A percentile compares a stretch with the other conserved stretches of the same genome.
Conservation (phyloP, 2,797 vertebrate species). For the Pterois miles region DNA sequence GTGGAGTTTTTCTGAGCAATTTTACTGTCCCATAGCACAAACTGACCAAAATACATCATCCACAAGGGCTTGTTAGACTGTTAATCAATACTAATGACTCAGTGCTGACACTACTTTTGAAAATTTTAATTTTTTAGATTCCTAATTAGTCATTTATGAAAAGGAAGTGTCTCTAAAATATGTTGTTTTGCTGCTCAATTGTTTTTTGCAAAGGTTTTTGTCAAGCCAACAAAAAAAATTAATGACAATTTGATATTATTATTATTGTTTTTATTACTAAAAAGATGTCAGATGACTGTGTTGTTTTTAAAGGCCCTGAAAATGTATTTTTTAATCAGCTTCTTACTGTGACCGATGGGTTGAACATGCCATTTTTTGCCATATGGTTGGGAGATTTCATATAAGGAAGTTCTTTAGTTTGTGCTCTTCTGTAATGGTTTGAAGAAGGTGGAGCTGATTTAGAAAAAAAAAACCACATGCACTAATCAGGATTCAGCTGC, state of each 20-base stretch:
- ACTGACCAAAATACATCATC: constrained; percentile 10
- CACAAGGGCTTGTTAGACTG: constrained; percentile 7
- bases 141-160: constrained; percentile 7
- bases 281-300: neutral
- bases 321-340: neutral
- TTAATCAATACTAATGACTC: constrained; percentile 32
- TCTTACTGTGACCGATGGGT: neutral
- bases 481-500: neutral
- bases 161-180: neutral
- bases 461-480: neutral
- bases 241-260: neutral
- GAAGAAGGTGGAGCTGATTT: neutral
- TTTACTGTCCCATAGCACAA: neutral
- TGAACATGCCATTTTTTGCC: neutral
- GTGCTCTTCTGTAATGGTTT: neutral
- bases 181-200: neutral
- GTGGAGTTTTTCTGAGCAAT: neutral
- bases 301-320: neutral
- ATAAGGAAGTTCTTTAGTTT: neutral
- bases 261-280: neutral
- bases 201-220: neutral
- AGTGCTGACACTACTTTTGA: constrained; percentile 16
- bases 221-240: neutral
- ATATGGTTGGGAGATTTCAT: neutral
- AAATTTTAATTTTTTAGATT: constrained; percentile 1